Evolutionary conservation across 2,113 vertebrate species (phyloP).

Genomic region (Haplochromis vanheusdeni): DNA sequence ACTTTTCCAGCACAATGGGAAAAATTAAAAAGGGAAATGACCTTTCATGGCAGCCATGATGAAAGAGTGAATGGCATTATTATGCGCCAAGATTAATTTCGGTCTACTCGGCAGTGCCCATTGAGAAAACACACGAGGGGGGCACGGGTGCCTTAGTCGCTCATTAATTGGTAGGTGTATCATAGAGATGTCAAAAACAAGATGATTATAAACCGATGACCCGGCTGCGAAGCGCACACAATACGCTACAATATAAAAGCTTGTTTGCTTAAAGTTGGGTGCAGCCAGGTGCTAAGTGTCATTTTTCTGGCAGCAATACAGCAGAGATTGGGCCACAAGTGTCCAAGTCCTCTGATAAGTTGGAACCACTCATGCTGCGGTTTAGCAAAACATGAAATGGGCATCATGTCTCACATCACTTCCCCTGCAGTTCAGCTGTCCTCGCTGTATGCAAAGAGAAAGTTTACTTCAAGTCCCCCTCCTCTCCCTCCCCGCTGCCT

Average conservation of each 20-base stretch:
- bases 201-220: not conserved
- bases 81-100: slow-evolving; percentile 73
- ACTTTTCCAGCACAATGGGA: slow-evolving; percentile 74
- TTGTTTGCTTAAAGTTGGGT: not conserved
- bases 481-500: not conserved
- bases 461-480: slow-evolving; percentile 7
- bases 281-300: not conserved
- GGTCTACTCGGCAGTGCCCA: slow-evolving; percentile 52
- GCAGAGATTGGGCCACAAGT: slow-evolving; percentile 1
- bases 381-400: slow-evolving; percentile 38
- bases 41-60: slow-evolving; percentile 72
- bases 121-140: slow-evolving; percentile 59
- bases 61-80: slow-evolving; percentile 75
- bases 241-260: not conserved
- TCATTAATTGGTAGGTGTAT: slow-evolving; percentile 48
- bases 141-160: slow-evolving; percentile 35
- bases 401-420: slow-evolving; percentile 27
- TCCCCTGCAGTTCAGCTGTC: slow-evolving; percentile 22
- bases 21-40: slow-evolving; percentile 77
- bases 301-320: slow-evolving; percentile 8
- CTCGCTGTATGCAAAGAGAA: not conserved
- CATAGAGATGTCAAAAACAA: slow-evolving; percentile 33
- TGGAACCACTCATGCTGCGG: slow-evolving; percentile 12
- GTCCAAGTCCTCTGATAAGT: slow-evolving; percentile 16
- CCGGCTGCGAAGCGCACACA: not conserved